These are phyloP conservation scores for Oligia strigilis DNA, from an alignment of 2,888 invertebrate genomes.

Conservation along the genomic window DNA sequence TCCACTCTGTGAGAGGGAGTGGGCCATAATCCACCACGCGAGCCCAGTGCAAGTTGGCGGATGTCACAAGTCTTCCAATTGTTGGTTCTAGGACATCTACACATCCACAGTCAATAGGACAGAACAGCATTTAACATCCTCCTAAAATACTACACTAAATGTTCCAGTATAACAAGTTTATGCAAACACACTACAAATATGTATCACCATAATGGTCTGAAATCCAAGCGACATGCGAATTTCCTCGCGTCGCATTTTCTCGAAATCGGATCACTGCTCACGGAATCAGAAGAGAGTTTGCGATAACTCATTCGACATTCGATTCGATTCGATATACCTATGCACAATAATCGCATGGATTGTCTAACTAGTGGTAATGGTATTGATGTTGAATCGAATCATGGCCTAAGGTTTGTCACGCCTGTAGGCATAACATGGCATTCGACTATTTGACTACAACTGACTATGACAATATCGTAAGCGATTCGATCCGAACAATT, in stretches of 20 bases:
- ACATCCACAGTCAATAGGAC: background rate
- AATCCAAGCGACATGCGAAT: slow-evolving; percentile 29
- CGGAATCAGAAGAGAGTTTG: slow-evolving; percentile 35
- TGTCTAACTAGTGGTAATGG: slow-evolving; percentile 16
- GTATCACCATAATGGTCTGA: slow-evolving; percentile 15
- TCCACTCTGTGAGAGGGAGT: background rate
- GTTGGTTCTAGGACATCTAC: background rate
- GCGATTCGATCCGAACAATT: background rate
- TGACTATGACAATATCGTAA: background rate
- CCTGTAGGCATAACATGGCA: background rate
- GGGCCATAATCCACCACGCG: too few relatives aligned
- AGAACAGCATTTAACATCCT: background rate
- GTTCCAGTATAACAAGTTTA: background rate
- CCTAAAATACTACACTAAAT: background rate
- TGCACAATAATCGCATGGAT: slow-evolving; percentile 9
- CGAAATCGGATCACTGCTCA: slow-evolving; percentile 35
- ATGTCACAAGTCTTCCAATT: background rate
- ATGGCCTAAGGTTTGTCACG: background rate
- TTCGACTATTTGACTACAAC: background rate
- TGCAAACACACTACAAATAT: slow-evolving; percentile 4
- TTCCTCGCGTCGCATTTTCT: slow-evolving; percentile 30
- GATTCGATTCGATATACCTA: slow-evolving; percentile 28
- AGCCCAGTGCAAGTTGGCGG: background rate
- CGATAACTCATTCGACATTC: slow-evolving; percentile 36
- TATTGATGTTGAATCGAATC: slow-evolving; percentile 22